phyloP scores from a whole-genome alignment of 2,797 vertebrate species.

The Enteromius unitaeniatus region DNA sequence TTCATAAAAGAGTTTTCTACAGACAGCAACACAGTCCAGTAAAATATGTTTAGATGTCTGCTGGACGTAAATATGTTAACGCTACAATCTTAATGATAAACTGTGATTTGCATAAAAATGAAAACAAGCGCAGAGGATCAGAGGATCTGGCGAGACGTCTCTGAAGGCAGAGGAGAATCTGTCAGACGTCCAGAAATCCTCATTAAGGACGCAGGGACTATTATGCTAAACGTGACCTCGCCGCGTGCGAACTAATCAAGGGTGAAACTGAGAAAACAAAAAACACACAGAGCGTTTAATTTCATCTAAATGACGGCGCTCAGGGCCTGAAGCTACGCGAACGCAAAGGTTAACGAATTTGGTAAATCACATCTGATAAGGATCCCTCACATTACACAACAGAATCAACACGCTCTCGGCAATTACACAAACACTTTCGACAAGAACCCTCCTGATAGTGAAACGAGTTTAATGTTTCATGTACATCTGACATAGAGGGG shows the following conservation, averaged over 20 bases:
- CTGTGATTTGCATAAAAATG: slow-evolving; percentile 60
- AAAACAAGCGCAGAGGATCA: slow-evolving; percentile 53
- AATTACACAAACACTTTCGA: slow-evolving; percentile 66
- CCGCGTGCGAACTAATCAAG: slow-evolving; percentile 65
- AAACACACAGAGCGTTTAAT: slow-evolving; percentile 61
- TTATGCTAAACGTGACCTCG: slow-evolving; percentile 62
- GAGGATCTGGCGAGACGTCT: slow-evolving; percentile 50
- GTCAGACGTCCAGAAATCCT: slow-evolving; percentile 36
- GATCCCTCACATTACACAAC: slow-evolving; percentile 62
- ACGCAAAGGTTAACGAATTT: slow-evolving; percentile 84
- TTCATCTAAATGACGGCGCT: slow-evolving; percentile 67
- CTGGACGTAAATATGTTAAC: background rate
- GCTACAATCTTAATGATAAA: slow-evolving; percentile 57
- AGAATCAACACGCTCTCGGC: slow-evolving; percentile 45
- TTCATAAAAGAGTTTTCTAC: background rate
- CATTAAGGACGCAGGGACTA: slow-evolving; percentile 55
- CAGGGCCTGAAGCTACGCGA: slow-evolving; percentile 69
- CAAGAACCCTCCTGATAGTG: slow-evolving; percentile 54
- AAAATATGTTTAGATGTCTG: background rate
- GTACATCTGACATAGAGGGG: background rate
- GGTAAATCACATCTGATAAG: slow-evolving; percentile 76
- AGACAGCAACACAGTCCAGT: background rate
- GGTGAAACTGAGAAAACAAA: slow-evolving; percentile 51
- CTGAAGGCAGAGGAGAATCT: slow-evolving; percentile 23
- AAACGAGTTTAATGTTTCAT: background rate